Base-by-base conservation (phyloP, 1,140 invertebrate species). In the Polypedilum pembai region DNA sequence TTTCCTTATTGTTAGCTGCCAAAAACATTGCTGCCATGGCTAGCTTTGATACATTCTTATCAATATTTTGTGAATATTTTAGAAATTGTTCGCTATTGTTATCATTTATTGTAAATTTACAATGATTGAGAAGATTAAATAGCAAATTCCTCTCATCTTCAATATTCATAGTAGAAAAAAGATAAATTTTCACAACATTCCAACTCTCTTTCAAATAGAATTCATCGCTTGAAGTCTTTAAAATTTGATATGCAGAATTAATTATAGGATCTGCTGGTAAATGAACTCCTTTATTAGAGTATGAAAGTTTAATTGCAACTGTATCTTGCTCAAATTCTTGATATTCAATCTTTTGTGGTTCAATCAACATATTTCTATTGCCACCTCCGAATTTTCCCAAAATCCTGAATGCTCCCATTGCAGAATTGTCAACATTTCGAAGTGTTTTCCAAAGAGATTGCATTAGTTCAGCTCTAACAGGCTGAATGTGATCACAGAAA, bases 301-400 rank as follows among this genome's bases (percentile, higher is more conserved):
- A 94, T 76, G 90, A 88, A 82, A 96, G 96, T 74, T 90, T 88
- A 12, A 90, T 85, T 18, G 96, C 84, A 3, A 92, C 89, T 0
- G 94, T 94, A 7, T 92, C 91, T 76, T 88, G 86, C 1, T 91
- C 90, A 1, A 91, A 89, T 76, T 92, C 90, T 63, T 90, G 88
- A 78, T 92, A 95, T 65, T 94, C 90, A 3, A 98, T 80, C 79
- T 91, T 89, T 79, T 98, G 95, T 0, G 95, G 94, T 82, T 98
- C 95, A 65, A 94, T 91, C 88, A 98, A 91, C 94, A 98, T 96
- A 83, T 96, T 97, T 7, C 95, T 83, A 83, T 98, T 98, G 0
- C 94, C 94, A 20, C 95, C 95, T 17, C 95, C 95, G 84, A 98
- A 97, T 84, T 98, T 98, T 0, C 95, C 95, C 0, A 98, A 85